Conservation (phyloP, 2,113 vertebrate genomes). For the Dipodomys spectabilis region DNA sequence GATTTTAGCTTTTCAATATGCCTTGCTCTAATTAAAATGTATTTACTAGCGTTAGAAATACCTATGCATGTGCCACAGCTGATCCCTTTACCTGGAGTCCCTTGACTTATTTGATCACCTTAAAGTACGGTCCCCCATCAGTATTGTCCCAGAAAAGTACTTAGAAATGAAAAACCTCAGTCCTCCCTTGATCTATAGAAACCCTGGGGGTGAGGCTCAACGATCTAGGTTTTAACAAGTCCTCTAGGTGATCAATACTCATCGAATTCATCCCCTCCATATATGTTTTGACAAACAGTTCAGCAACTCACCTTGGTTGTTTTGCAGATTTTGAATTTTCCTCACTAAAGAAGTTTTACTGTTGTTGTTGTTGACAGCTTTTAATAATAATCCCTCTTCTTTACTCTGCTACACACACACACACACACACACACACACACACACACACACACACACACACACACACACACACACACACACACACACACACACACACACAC, state of each 20-base stretch:
- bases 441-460: neutral
- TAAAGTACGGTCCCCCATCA: neutral
- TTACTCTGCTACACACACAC: neutral
- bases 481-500: neutral
- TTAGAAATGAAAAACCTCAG: conserved; percentile 5
- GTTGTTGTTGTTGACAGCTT: neutral
- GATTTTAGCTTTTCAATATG: neutral
- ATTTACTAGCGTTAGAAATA: conserved; percentile 1
- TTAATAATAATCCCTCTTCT: neutral
- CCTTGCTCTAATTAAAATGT: conserved; percentile 18
- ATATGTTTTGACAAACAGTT: neutral
- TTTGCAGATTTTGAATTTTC: conserved; percentile 1
- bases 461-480: neutral
- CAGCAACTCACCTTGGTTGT: neutral
- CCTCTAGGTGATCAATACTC: neutral
- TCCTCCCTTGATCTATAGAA: neutral
- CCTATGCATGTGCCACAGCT: neutral
- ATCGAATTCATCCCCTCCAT: too few species aligned
- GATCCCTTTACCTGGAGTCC: neutral
- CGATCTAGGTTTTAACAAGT: neutral
- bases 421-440: neutral
- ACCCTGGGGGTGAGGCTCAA: too few species aligned
- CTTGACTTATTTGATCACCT: neutral
- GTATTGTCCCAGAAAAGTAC: neutral
- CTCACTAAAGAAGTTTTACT: neutral